Percentiles rank a stretch among this genome's conserved stretches.
Evolutionary conservation across 2,888 invertebrate species (phyloP).

Genomic region (Drosophila melanosoma): DNA sequence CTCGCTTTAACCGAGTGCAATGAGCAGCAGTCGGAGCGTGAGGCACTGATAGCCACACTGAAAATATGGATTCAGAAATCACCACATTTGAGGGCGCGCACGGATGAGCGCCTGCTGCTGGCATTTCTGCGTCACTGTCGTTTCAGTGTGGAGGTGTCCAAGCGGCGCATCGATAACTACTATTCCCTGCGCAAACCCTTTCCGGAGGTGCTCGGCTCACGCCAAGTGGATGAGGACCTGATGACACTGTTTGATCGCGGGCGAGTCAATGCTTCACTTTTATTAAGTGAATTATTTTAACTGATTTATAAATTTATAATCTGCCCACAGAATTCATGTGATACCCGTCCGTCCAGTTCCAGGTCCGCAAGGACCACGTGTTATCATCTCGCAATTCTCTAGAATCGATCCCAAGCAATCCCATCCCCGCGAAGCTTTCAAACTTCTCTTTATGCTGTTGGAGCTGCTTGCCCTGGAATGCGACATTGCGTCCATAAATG

Average conservation of each 20-base stretch:
- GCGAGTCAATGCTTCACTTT: constrained; percentile 46
- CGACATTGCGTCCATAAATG: constrained; percentile 69
- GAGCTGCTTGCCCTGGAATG: constrained; percentile 76
- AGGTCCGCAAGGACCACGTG: constrained; percentile 59
- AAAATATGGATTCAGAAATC: constrained; percentile 72
- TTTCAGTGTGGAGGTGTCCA: constrained; percentile 74
- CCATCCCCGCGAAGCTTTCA: constrained; percentile 73
- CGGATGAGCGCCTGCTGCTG: constrained; percentile 61
- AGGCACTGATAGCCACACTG: constrained; percentile 47
- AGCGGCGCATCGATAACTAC: constrained; percentile 73
- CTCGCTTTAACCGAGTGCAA: constrained; percentile 73
- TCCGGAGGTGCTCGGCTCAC: constrained; percentile 71
- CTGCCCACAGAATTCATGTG: constrained; percentile 63
- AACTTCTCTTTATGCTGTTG: constrained; percentile 77
- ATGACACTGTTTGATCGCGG: constrained; percentile 67
- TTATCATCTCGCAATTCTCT: constrained; percentile 76
- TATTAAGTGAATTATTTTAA: not conserved
- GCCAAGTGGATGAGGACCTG: constrained; percentile 64
- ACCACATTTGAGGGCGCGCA: constrained; percentile 69
- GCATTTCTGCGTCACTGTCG: constrained; percentile 75
- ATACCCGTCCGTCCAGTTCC: constrained; percentile 66
- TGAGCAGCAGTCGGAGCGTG: constrained; percentile 57
- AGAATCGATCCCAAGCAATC: constrained; percentile 73
- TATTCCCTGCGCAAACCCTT: constrained; percentile 72
- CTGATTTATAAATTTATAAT: not conserved